A percentile compares a stretch with the other conserved stretches of the same genome.
phyloP scores from a whole-genome alignment of 1,140 invertebrate species.

The Heliothis virescens region DNA sequence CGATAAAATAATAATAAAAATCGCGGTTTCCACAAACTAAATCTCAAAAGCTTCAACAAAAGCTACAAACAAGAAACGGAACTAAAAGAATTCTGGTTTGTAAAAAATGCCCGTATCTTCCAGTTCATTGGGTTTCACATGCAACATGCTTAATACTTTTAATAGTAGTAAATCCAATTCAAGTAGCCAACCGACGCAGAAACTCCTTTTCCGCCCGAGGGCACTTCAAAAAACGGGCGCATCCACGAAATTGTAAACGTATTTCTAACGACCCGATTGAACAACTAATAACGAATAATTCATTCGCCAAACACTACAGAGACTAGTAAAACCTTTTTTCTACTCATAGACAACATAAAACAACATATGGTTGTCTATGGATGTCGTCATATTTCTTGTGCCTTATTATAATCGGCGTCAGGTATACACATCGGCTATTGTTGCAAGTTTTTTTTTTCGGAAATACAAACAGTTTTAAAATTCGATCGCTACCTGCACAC shows the following conservation, averaged over 20 bases:
- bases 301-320: constrained; percentile 62
- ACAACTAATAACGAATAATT: constrained; percentile 73
- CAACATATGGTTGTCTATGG: constrained; percentile 78
- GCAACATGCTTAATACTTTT: constrained; percentile 68
- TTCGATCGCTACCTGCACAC: constrained; percentile 81
- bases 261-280: constrained; percentile 66
- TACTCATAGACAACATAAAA: constrained; percentile 66
- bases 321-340: constrained; percentile 51
- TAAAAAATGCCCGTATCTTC: constrained; percentile 50
- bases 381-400: constrained; percentile 83
- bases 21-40: neutral
- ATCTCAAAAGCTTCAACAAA: constrained; percentile 28
- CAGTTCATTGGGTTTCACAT: constrained; percentile 64
- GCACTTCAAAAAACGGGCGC: constrained; percentile 66
- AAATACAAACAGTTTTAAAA: constrained; percentile 84
- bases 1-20: constrained; percentile 5
- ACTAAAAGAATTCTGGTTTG: constrained; percentile 38
- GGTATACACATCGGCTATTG: constrained; percentile 80
- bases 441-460: constrained; percentile 74
- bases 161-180: constrained; percentile 80
- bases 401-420: constrained; percentile 83
- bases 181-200: constrained; percentile 70
- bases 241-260: constrained; percentile 71
- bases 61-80: constrained; percentile 34
- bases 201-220: constrained; percentile 70